Evolutionary conservation across 2,888 invertebrate species (phyloP), one percentile per base, ranked within the genome.

Genomic region (Ichneumon xanthorius): DNA sequence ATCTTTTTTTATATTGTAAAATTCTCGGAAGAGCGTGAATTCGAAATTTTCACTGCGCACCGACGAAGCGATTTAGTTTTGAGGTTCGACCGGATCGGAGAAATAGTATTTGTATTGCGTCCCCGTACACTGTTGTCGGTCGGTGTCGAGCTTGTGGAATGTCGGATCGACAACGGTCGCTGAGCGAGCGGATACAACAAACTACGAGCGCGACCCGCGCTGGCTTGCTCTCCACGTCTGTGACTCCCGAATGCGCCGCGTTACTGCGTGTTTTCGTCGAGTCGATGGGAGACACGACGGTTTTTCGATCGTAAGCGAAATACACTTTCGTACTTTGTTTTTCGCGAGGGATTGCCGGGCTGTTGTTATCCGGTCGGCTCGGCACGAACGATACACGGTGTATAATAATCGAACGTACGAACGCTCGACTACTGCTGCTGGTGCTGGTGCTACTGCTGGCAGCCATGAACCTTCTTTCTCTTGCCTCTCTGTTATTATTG

Each of bases 401-500:
- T 53, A 37, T 11, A 16, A 67, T 30, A 77, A 70, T 30, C 76
- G 63, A 63, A 65, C 65, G 40, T 1, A n/a, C 37, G 4, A 67
- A 67, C 77, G 22, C 37, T 78, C 71, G 82, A 30, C 40, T 33
- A 33, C 75, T 85, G 83, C 80, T 84, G 61, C 68, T 76, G 83
- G 40, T 70, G 68, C 37, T 80, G 72, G 70, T 86, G 75, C 87
- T 87, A 80, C 84, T 84, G 84, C 88, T 84, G 87, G 84, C 87
- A 91, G 89, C 90, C 89, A 90, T 91, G 90, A 91, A 91, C 91
- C 90, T 90, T 91, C 88, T 89, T 68, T 67, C 72, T 78, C 81
- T 80, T 78, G 58, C 33, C 61, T 61, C 67, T 92, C 91, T 92
- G 90, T 92, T 93, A 93, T 93, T 93, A 93, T 93, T 94, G 93